phyloP scores from a whole-genome alignment of 2,888 invertebrate species.

The Iselma pallidipennis region DNA sequence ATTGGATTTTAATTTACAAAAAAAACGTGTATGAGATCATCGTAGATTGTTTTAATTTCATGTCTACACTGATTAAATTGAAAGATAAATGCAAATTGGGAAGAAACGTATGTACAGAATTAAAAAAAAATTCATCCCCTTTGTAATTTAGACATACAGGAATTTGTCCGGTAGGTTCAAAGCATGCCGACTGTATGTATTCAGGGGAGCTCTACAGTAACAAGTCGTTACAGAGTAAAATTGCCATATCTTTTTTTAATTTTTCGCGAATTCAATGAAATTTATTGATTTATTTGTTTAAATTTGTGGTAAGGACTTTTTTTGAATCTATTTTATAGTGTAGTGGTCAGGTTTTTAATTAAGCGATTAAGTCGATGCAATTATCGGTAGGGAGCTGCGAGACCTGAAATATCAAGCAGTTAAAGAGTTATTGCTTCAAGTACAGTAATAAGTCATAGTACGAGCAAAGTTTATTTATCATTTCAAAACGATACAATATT shows the following conservation, averaged over 20 bases:
- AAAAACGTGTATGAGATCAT: no score
- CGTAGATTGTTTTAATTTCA: background rate
- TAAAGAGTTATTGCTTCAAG: slow-evolving; percentile 22
- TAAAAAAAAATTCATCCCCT: background rate
- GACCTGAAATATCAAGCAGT: slow-evolving; percentile 21
- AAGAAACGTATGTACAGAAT: background rate
- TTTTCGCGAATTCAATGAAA: background rate
- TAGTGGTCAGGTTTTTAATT: background rate
- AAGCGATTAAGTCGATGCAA: background rate
- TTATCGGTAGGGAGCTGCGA: background rate
- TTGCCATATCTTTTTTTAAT: background rate
- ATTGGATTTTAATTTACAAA: no score
- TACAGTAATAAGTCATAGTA: slow-evolving; percentile 18
- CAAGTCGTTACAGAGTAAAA: background rate
- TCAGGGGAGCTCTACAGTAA: background rate
- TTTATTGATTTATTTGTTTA: no score
- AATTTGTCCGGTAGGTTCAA: background rate
- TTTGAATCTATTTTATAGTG: background rate
- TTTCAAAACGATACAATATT: slow-evolving; percentile 12
- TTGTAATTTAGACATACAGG: background rate
- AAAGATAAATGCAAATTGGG: background rate
- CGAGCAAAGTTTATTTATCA: slow-evolving; percentile 20
- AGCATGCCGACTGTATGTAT: background rate
- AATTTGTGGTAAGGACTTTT: background rate
- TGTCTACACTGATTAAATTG: no score